phyloP scores from a whole-genome alignment of 2,797 vertebrate species.

The Hoplostethus mediterraneus region DNA sequence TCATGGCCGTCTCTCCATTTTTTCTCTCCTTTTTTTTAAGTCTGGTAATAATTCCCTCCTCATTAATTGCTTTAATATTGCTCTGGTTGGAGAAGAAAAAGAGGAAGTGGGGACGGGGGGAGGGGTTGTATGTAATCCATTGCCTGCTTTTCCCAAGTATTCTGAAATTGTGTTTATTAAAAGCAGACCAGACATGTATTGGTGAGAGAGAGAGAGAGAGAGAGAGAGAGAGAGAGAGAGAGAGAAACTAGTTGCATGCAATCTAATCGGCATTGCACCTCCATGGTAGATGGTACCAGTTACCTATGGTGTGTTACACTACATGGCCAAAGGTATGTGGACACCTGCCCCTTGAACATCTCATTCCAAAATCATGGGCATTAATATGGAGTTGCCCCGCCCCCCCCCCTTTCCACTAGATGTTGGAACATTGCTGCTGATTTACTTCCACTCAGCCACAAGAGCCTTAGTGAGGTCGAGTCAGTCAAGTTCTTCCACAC shows the following conservation, averaged over 20 bases:
- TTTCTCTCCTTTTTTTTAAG: conserved; percentile 35
- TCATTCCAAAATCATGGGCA: too few relatives aligned
- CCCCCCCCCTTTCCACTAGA: too few relatives aligned
- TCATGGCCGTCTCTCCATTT: background rate
- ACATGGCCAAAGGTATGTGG: too few relatives aligned
- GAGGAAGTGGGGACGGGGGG: background rate
- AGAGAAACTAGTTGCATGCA: too few relatives aligned
- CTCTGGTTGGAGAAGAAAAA: conserved; percentile 49
- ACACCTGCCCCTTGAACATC: too few relatives aligned
- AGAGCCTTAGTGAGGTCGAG: too few relatives aligned
- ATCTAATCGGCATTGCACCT: too few relatives aligned
- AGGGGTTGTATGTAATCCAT: conserved; percentile 44
- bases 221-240: background rate
- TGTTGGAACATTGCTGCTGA: too few relatives aligned
- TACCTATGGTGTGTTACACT: background rate
- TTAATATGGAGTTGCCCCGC: too few relatives aligned
- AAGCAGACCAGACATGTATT: conserved; percentile 9
- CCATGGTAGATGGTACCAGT: too few relatives aligned
- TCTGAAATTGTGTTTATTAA: conserved; percentile 29
- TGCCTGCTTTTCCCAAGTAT: conserved; percentile 20
- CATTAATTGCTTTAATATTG: conserved; percentile 66
- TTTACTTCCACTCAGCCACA: too few relatives aligned
- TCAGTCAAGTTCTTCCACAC: too few relatives aligned
- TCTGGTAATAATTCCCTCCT: conserved; percentile 44
- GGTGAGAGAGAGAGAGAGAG: background rate